Evolutionary conservation across 2,797 vertebrate species (phyloP).

Genomic region (Amblyraja radiata): DNA sequence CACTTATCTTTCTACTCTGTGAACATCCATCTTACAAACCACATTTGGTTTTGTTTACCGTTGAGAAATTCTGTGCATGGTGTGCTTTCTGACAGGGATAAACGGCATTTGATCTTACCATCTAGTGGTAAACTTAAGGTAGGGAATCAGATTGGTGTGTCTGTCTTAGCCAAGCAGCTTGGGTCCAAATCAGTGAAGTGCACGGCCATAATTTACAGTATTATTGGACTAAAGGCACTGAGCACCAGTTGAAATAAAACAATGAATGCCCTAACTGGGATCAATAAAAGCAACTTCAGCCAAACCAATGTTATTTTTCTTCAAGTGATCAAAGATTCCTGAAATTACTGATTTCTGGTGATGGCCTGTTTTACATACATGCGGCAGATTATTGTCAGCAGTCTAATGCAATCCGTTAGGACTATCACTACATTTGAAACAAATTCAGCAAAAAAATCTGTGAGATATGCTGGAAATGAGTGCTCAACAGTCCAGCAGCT

Average conservation of each 20-base stretch:
- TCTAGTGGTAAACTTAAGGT: not conserved
- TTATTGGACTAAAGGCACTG: not conserved
- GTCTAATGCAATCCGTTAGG: conserved; percentile 15
- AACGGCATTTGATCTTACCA: not conserved
- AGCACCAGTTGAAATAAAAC: not conserved
- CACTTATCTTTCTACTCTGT: not conserved
- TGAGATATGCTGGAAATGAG: not conserved
- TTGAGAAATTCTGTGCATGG: too few relatives aligned
- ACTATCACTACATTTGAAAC: not conserved
- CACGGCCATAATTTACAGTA: not conserved
- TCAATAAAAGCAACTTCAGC: not conserved
- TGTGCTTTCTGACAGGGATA: not conserved
- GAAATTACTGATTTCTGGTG: not conserved
- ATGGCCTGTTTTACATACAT: not conserved
- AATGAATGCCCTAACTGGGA: not conserved
- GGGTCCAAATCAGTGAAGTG: not conserved
- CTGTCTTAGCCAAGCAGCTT: not conserved
- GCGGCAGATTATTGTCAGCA: not conserved
- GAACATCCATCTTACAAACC: not conserved
- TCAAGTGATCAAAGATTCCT: not conserved
- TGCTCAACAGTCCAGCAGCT: not conserved
- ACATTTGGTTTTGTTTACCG: not conserved
- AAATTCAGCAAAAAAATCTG: conserved; percentile 23
- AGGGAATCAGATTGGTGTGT: not conserved
- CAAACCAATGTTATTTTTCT: not conserved